A percentile compares a stretch with the other conserved stretches of the same genome.
Evolutionary conservation across 1,140 invertebrate species (phyloP).

Genomic region (Brachionus manjavacas): DNA sequence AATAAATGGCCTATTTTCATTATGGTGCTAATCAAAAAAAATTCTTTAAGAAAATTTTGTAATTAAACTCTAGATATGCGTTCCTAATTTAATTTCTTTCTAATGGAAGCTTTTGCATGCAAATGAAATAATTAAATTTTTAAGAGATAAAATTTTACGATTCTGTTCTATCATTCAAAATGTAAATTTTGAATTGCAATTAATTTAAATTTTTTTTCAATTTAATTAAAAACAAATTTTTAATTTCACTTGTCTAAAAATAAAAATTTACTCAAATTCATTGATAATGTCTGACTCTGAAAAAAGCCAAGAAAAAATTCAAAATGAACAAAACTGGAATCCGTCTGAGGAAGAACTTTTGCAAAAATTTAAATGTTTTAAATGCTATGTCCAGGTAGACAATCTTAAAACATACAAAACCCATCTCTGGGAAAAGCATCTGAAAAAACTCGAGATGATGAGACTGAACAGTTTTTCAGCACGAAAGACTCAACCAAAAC

Average conservation of each 20-base stretch:
- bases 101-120: not conserved
- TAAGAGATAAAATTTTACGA: not conserved
- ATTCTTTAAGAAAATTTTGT: too few species aligned
- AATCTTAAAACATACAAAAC: not conserved
- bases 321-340: not conserved
- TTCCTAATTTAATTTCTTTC: not conserved
- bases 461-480: not conserved
- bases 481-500: not conserved
- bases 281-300: not conserved
- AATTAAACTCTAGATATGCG: not conserved
- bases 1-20: too few species aligned
- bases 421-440: not conserved
- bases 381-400: not conserved
- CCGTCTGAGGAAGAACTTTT: not conserved
- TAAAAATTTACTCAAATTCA: not conserved
- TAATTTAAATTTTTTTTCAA: not conserved
- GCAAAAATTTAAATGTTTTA: slow-evolving; percentile 18
- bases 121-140: not conserved
- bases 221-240: slow-evolving; percentile 1
- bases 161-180: not conserved
- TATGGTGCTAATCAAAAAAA: too few species aligned
- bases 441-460: not conserved
- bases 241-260: not conserved
- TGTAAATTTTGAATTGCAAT: slow-evolving; percentile 2
- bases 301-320: not conserved